Conservation (phyloP, 2,113 vertebrate genomes). For the Hippoglossus stenolepis region DNA sequence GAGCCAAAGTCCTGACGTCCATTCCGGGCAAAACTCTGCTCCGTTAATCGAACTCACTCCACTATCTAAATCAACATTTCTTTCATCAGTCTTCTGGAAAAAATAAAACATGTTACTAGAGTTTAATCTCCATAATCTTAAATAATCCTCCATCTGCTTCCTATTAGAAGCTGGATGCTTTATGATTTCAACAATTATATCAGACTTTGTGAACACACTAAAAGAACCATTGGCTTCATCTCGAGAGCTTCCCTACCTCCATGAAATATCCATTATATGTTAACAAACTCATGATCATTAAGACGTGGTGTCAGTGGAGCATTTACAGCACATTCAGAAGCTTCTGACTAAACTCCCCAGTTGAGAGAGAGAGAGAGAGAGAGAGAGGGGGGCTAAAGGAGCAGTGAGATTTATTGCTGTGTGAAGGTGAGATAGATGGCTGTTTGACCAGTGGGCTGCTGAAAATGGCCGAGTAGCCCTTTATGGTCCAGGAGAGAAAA, state of each 20-base stretch:
- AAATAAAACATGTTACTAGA: no score
- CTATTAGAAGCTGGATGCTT: background rate
- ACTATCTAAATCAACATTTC: no score
- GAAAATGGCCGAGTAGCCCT: slow-evolving; percentile 65
- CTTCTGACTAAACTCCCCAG: background rate
- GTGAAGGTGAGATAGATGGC: slow-evolving; percentile 72
- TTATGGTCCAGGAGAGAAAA: slow-evolving; percentile 75
- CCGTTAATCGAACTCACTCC: no score
- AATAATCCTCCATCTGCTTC: background rate
- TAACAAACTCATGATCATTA: background rate
- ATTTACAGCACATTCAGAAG: background rate
- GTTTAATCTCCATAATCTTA: background rate
- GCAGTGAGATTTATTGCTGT: slow-evolving; percentile 69
- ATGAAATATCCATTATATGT: background rate
- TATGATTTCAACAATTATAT: background rate
- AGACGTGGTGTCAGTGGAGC: background rate
- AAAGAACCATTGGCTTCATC: background rate
- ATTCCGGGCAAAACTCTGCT: no score
- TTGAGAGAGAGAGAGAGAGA: background rate
- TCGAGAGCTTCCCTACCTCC: background rate
- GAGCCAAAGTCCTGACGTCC: no score
- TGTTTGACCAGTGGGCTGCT: slow-evolving; percentile 77
- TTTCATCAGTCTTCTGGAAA: no score
- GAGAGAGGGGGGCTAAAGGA: slow-evolving; percentile 17
- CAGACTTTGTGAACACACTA: background rate